These are phyloP conservation scores for Drosophila persimilis DNA, from an alignment of 1,140 invertebrate species.

Conservation along the genomic window DNA sequence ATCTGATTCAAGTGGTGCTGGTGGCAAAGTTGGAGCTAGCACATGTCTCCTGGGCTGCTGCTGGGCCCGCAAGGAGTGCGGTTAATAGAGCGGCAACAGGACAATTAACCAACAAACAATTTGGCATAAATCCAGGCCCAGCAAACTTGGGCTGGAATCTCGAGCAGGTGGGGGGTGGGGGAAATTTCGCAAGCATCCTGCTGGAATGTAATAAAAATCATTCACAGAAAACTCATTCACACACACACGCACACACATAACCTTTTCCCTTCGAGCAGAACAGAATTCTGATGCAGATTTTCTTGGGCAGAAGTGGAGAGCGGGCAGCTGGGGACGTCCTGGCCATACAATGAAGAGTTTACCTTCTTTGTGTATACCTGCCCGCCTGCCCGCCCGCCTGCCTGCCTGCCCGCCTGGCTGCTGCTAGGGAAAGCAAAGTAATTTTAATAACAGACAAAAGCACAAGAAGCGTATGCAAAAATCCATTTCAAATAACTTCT, in stretches of 20 bases:
- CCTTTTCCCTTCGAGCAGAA: constrained; percentile 6
- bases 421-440: constrained; percentile 29
- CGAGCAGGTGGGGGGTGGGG: not conserved
- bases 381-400: constrained; percentile 4
- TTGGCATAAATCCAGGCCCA: not conserved
- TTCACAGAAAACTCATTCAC: constrained; percentile 25
- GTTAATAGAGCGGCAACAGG: constrained; percentile 66
- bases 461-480: constrained; percentile 64
- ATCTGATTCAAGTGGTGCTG: constrained; percentile 6
- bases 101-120: constrained; percentile 51
- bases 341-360: constrained; percentile 40
- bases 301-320: not conserved
- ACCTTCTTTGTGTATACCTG: constrained; percentile 22
- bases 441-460: constrained; percentile 74
- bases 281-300: constrained; percentile 2
- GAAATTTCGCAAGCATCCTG: constrained; percentile 9
- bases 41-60: not conserved
- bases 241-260: constrained; percentile 32
- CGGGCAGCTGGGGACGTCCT: not conserved
- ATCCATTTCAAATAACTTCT: constrained; percentile 72
- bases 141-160: constrained; percentile 2
- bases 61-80: constrained; percentile 12
- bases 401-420: constrained; percentile 8
- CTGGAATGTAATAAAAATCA: constrained; percentile 47
- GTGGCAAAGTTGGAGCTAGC: constrained; percentile 15